Evolutionary conservation across 2,113 vertebrate species (phyloP).

Genomic region (Sturnira hondurensis): DNA sequence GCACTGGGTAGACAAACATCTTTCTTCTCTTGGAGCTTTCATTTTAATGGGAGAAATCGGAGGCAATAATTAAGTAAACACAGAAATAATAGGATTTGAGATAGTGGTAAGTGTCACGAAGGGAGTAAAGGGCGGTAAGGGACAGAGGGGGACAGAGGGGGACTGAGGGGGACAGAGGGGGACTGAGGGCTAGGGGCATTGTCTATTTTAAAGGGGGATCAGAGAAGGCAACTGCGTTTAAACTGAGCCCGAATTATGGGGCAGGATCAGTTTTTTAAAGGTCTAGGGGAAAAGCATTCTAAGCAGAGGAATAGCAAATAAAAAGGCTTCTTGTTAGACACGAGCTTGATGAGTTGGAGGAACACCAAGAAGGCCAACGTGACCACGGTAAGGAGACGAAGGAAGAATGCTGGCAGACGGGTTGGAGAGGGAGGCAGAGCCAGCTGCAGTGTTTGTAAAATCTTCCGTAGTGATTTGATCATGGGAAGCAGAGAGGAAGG

Average conservation of each 20-base stretch:
- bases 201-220: not conserved
- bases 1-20: not conserved
- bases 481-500: constrained; percentile 16
- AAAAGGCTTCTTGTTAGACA: not conserved
- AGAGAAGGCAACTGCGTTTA: not conserved
- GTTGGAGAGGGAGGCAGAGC: not conserved
- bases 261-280: not conserved
- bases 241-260: not conserved
- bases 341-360: not conserved
- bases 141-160: not conserved
- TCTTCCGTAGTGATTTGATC: not conserved
- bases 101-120: not conserved
- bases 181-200: not conserved
- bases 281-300: not conserved
- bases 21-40: not conserved
- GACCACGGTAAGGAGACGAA: not conserved
- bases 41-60: not conserved
- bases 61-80: not conserved
- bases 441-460: not conserved
- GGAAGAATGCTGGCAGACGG: not conserved
- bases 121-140: not conserved
- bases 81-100: not conserved
- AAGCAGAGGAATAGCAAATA: not conserved
- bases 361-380: not conserved
- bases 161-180: not conserved